phyloP scores from a whole-genome alignment of 2,113 vertebrate genomes.

The Porphyrio hochstetteri region DNA sequence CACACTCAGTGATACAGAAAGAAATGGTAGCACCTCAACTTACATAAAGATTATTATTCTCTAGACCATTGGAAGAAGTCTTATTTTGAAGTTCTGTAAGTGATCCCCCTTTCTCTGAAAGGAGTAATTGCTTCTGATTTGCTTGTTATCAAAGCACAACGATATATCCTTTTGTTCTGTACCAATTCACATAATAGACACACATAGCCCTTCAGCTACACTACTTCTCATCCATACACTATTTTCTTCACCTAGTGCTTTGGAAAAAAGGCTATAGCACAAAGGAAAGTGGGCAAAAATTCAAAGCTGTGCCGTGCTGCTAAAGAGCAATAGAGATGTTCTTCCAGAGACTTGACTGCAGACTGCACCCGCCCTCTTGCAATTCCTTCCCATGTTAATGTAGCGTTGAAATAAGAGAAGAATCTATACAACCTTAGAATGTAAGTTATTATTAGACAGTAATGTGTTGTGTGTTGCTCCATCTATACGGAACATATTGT shows the following conservation, averaged over 20 bases:
- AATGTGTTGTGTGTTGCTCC: neutral
- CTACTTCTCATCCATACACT: neutral
- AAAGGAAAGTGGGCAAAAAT: neutral
- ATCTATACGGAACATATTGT: neutral
- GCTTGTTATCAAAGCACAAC: constrained; percentile 33
- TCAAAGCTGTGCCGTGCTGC: neutral
- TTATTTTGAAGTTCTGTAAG: constrained; percentile 28
- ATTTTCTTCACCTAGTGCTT: neutral
- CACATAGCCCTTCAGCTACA: neutral
- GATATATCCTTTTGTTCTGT: neutral
- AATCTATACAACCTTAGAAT: neutral
- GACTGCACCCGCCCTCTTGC: neutral
- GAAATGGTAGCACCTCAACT: neutral
- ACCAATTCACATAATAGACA: neutral
- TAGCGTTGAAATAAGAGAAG: neutral
- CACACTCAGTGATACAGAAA: neutral
- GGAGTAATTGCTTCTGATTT: constrained; percentile 30
- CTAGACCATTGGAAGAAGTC: neutral
- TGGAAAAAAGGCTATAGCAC: neutral
- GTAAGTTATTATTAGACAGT: neutral
- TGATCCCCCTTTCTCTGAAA: neutral
- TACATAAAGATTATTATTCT: neutral
- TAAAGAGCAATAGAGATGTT: constrained; percentile 13
- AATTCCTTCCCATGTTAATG: neutral
- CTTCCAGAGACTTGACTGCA: neutral